phyloP scores from a whole-genome alignment of 2,113 vertebrate genomes.

The Ranitomeya imitator region DNA sequence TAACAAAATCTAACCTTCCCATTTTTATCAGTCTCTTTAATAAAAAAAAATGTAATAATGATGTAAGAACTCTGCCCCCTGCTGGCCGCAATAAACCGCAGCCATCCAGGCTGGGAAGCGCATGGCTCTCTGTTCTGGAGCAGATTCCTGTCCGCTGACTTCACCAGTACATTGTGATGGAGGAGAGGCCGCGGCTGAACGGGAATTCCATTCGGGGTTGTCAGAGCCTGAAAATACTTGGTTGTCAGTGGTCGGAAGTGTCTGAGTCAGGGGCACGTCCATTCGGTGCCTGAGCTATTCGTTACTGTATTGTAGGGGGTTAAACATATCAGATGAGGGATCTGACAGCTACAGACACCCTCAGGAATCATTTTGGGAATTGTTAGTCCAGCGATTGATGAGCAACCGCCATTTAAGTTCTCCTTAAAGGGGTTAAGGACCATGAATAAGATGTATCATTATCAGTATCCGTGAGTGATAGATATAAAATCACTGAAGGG shows the following conservation, averaged over 20 bases:
- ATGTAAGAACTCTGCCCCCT: background rate
- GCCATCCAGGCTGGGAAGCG: background rate
- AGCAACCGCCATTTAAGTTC: no score
- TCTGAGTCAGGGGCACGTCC: background rate
- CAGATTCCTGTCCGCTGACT: constrained; percentile 20
- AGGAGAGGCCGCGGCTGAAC: background rate
- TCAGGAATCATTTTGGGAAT: no score
- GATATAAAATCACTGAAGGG: no score
- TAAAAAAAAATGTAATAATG: no score
- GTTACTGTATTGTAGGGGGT: background rate
- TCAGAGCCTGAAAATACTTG: constrained; percentile 26
- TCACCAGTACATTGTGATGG: background rate
- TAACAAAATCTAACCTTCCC: no score
- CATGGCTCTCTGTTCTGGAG: background rate
- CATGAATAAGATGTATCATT: no score
- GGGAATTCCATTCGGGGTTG: background rate
- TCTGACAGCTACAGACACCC: no score
- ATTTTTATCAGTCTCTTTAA: no score
- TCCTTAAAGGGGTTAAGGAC: no score
- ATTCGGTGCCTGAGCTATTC: background rate
- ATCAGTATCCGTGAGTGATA: no score
- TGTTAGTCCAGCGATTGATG: no score
- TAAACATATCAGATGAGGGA: no score
- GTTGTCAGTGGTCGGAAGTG: constrained; percentile 2
- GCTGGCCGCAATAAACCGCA: background rate